Evolutionary conservation across 1,140 invertebrate genomes (phyloP), one percentile per base, ranked within the genome.

Genomic region (Temnothorax nylanderi): DNA sequence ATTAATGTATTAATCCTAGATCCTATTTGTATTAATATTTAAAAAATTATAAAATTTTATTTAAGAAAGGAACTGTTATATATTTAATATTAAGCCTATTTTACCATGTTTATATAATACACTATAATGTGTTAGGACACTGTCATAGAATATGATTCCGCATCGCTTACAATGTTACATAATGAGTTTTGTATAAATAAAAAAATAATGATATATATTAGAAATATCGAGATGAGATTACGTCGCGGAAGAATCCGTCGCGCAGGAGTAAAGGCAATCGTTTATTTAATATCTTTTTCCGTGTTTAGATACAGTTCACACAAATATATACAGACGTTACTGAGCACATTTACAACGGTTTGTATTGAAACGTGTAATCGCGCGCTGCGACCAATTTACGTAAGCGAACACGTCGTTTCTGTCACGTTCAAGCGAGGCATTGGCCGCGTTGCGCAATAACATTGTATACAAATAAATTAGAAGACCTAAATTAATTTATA

Each of bases 281-380:
- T 90, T 88, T 89, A 88, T 92, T 90, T 77, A 90, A 69, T 74
- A 69, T 74, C 60, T 80, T 89, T 81, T 80, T 64, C 62, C 51
- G 88, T 91, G 82, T 87, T 91, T 90, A 86, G 84, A 84, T 93
- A 94, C 92, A 93, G 88, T 78, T 92, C 93, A 94, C 93, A 94
- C 90, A 88, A 94, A 92, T 94, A 94, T 94, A 93, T 93, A 94
- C 91, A 94, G 91, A 87, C 81, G 88, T 89, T 88, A 93, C 89
- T 89, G 91, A 93, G 91, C 88, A 94, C 94, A 94, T 94, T 94
- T 93, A 94, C 94, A 95, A 88, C 76, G 58, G 75, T 91, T 88
- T 89, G 87, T 81, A 76, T 75, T 74, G 89, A 85, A 81, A 88
- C 90, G 64, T 78, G 87, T 87, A 32, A 71, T 90, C 81, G 80